Percentiles rank a stretch among this genome's conserved stretches.
Evolutionary conservation across 2,113 vertebrate genomes (phyloP).

Genomic region (Scartelaos histophorus): DNA sequence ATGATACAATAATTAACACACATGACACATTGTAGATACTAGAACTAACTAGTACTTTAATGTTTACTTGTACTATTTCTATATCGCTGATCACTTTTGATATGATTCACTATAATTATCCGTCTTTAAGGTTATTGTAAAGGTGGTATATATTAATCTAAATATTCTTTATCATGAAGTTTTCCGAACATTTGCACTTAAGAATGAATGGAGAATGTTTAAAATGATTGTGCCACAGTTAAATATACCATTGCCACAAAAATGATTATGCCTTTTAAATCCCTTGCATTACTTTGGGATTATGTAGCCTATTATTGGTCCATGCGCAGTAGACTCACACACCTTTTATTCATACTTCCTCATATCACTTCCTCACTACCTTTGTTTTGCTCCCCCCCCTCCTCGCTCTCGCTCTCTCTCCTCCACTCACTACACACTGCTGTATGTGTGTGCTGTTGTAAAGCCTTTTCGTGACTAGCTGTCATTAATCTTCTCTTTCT

Average conservation of each 20-base stretch:
- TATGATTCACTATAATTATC: too few relatives aligned
- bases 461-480: constrained; percentile 81
- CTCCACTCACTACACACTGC: constrained; percentile 35
- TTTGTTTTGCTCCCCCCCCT: constrained; percentile 11
- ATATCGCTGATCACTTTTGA: too few relatives aligned
- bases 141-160: too few relatives aligned
- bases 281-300: neutral
- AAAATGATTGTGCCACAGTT: neutral
- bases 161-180: too few relatives aligned
- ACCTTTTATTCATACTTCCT: constrained; percentile 23
- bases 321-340: constrained; percentile 22
- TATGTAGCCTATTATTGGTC: constrained; percentile 6
- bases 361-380: constrained; percentile 33
- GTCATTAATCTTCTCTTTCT: constrained; percentile 81
- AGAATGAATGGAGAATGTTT: neutral
- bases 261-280: neutral
- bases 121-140: too few relatives aligned
- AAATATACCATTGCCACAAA: neutral
- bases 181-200: too few relatives aligned
- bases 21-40: too few relatives aligned
- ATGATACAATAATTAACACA: too few relatives aligned
- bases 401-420: constrained; percentile 28
- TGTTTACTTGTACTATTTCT: too few relatives aligned
- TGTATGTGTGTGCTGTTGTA: constrained; percentile 55
- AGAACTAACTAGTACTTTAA: too few relatives aligned